Evolutionary conservation across 92 coral and sea anemone genomes (phyloP), one percentile per base, ranked within the genome.

Genomic region (Porites evermanni): DNA sequence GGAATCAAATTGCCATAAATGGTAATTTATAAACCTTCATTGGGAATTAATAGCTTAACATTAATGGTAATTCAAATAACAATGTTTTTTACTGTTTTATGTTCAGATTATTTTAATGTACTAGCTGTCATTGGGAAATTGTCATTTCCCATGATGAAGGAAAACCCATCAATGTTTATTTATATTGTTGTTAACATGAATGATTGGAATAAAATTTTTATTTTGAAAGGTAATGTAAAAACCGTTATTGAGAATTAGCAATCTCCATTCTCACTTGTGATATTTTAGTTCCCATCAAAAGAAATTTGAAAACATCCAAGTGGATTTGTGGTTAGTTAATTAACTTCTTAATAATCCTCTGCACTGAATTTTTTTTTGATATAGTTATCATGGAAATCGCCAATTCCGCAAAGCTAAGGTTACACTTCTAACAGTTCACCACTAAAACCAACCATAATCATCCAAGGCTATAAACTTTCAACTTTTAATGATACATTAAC

Each of bases 381-480:
- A 19, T 67, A 18, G 69, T 67, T 67, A 67, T 67, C 71, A 67
- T 67, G 71, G 29, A 24, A 24, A 21, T 24, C 26, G 26, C 26
- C 26, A 24, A 24, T 24, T 24, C 26, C 26, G 26, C 26, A 67
- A 67, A 67, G 26, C 71, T 67, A 20, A 67, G 29, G 29, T 18
- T 67, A 67, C 7, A 67, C 8, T 67, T 4, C 71, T 67, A 67
- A 67, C 29, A 67, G 29, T 67, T 67, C 71, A 67, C 71, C 71
- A 67, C 23, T 67, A 67, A 67, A 67, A 67, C 29, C 71, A 67
- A 19, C 71, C 71, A 67, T 19, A 18, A 67, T 19, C 69, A 64
- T 67, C 71, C 44, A 67, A 67, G 71, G 29, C 69, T 64, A 64
- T 67, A 67, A 67, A 67, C 71, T 18, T 67, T 18, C 71, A 67